Evolutionary conservation across 2,113 vertebrate genomes (phyloP), one percentile per base, ranked within the genome.

Genomic region (Thryonomys swinderianus): DNA sequence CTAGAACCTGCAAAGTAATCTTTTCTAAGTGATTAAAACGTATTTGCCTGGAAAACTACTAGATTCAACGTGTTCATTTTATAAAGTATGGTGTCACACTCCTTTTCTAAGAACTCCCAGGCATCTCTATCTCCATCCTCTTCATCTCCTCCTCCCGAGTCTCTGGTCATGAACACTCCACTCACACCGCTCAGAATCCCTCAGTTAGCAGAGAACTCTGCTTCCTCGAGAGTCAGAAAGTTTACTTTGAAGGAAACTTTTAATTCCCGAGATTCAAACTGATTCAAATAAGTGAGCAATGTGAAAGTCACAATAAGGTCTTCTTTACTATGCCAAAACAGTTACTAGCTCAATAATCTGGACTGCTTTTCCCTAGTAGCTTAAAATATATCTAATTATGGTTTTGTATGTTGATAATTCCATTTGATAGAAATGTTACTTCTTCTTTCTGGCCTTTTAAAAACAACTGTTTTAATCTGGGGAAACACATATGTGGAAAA

Each of bases 381-480:
- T 40, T 71, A 66, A 86, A 93, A 62, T 87, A 61, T 81, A 11
- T 6, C 1, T 78, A 84, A 79, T 0, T 90, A 0, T 91, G n/a
- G 5, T 10, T 86, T 85, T 95, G 0, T 23, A n/a, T 80, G 32
- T 73, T 86, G 20, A 27, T 79, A 88, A 94, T 48, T 88, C 25
- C 25, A 61, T 62, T 93, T n/a, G n/a, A n/a, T 40, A 81, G 76
- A 80, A 85, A 79, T 88, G 61, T 4, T 32, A 1, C 95, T 96
- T 71, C 95, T 96, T 71, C 59, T 94, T 21, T 57, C 55, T 93
- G 0, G 23, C 32, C 82, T 97, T 90, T 88, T 66, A 85, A 93
- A 97, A 95, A 25, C 34, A 71, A 5, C 42, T 71, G 71, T 32
- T 4, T 0, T 18, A 69, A 83, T 95, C 89, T 95, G 10, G 61